Conservation (phyloP, 2,888 invertebrate species). For the Chirona hameri region DNA sequence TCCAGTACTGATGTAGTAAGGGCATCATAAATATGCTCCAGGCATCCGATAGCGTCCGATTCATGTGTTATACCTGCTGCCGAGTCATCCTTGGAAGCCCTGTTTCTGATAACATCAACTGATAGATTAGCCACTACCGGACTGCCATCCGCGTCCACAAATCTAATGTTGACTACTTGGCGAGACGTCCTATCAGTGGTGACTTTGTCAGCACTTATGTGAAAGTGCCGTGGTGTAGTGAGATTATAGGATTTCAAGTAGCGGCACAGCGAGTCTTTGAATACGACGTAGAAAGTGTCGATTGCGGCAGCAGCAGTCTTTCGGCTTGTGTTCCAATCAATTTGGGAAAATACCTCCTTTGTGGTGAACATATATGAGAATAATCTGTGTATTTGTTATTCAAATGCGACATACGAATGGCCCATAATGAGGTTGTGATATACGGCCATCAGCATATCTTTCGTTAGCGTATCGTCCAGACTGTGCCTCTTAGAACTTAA, state of each 20-base stretch:
- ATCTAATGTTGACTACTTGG: neutral
- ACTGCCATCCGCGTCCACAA: neutral
- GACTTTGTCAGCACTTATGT: neutral
- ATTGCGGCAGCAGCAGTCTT: neutral
- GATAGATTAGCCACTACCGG: neutral
- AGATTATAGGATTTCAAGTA: neutral
- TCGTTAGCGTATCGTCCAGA: neutral
- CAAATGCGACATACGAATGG: neutral
- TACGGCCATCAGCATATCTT: neutral
- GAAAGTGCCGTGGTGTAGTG: neutral
- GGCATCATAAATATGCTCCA: neutral
- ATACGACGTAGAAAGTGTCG: neutral
- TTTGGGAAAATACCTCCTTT: neutral
- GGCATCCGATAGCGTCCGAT: neutral
- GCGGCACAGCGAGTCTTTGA: neutral
- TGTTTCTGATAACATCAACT: neutral
- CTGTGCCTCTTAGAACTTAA: neutral
- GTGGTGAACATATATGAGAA: neutral
- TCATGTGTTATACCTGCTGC: neutral
- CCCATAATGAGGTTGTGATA: neutral
- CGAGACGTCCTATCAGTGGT: neutral
- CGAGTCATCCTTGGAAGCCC: neutral
- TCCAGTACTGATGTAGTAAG: neutral
- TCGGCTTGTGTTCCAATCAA: neutral
- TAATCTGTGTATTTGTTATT: neutral